phyloP scores from a whole-genome alignment of 2,113 vertebrate genomes.

The Craseonycteris thonglongyai region DNA sequence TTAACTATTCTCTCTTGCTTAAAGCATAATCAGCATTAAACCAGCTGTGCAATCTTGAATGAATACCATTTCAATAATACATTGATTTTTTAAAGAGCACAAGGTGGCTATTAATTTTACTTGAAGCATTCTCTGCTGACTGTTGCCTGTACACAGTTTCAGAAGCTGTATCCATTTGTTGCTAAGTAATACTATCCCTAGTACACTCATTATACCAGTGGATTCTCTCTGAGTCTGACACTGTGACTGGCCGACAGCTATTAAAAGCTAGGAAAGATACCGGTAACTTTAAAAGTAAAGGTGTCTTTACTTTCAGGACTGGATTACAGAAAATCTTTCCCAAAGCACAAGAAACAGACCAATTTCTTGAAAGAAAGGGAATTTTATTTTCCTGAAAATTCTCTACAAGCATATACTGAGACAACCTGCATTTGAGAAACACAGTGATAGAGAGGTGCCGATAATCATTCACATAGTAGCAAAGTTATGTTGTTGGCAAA shows the following conservation, averaged over 20 bases:
- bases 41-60: slow-evolving; percentile 79
- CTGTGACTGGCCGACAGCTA: slow-evolving; percentile 16
- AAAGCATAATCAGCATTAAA: slow-evolving; percentile 80
- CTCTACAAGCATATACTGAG: not conserved
- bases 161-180: slow-evolving; percentile 48
- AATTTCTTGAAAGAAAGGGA: not conserved
- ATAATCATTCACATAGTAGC: not conserved
- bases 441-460: not conserved
- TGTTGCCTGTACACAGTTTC: slow-evolving; percentile 38
- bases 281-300: slow-evolving; percentile 42
- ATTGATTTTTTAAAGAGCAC: slow-evolving; percentile 54
- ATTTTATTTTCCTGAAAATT: not conserved
- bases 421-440: accelerated
- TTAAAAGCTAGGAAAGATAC: slow-evolving; percentile 48
- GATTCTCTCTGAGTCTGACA: slow-evolving; percentile 50
- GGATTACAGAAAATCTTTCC: slow-evolving; percentile 7
- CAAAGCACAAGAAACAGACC: not conserved
- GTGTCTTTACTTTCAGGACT: slow-evolving; percentile 27
- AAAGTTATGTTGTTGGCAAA: not conserved
- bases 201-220: slow-evolving; percentile 65
- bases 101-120: slow-evolving; percentile 76
- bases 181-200: slow-evolving; percentile 36
- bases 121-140: slow-evolving; percentile 66
- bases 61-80: slow-evolving; percentile 74
- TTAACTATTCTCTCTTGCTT: slow-evolving; percentile 79